A percentile compares a stretch with the other conserved stretches of the same genome.
These are phyloP conservation scores for Chlamydotis undulata DNA, from an alignment of 2,113 vertebrate species.

Conservation along the genomic window DNA sequence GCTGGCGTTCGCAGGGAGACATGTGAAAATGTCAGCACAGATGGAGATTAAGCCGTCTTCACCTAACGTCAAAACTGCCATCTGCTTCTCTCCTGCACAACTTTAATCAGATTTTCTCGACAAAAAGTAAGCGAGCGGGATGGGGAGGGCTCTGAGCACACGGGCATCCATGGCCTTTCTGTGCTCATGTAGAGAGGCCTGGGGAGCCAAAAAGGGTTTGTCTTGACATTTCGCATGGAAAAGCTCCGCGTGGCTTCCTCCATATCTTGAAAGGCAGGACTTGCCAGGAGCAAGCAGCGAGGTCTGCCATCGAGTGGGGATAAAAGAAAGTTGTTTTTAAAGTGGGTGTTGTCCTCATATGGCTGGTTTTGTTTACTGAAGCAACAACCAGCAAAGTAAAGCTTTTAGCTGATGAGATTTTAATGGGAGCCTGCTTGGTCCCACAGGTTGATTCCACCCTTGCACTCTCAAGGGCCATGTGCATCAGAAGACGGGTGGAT, in stretches of 20 bases:
- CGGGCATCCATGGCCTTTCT: not conserved
- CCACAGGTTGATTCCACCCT: not conserved
- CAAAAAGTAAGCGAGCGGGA: not conserved
- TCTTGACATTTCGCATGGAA: not conserved
- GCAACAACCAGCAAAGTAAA: not conserved
- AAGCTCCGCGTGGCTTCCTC: not conserved
- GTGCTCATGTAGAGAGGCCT: not conserved
- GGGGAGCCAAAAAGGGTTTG: not conserved
- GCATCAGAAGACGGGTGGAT: not conserved
- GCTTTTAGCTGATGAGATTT: not conserved
- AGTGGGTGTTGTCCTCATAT: not conserved
- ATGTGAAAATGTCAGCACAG: conserved; percentile 64
- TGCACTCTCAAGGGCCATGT: not conserved
- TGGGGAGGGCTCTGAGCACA: not conserved
- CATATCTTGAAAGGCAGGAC: not conserved
- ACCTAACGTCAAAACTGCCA: conserved; percentile 66
- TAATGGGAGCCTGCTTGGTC: not conserved
- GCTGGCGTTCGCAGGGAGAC: not conserved
- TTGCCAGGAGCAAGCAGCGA: not conserved
- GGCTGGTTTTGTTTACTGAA: not conserved
- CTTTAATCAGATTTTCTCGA: conserved; percentile 63
- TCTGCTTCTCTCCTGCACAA: conserved; percentile 51
- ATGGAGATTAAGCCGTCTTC: conserved; percentile 70
- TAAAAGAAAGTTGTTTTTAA: not conserved
- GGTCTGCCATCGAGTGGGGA: not conserved